Percentiles rank a stretch among this genome's conserved stretches.
Conservation (phyloP, 2,797 vertebrate species). For the Smutsia temminckii region DNA sequence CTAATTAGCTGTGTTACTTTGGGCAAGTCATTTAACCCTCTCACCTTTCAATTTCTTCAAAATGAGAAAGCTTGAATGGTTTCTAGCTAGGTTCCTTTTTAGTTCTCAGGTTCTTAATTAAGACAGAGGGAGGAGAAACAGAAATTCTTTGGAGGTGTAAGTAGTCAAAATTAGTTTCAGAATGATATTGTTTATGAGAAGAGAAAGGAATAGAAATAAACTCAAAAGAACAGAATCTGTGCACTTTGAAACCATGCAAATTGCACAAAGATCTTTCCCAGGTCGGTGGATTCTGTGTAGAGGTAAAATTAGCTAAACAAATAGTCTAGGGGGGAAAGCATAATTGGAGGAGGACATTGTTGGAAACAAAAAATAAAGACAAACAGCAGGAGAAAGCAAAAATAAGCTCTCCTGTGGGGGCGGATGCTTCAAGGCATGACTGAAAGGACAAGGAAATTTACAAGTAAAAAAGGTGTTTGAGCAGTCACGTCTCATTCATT, state of each 20-base stretch:
- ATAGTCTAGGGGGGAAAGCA: not conserved
- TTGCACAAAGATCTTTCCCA: not conserved
- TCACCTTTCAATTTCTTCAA: not conserved
- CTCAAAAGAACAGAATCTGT: not conserved
- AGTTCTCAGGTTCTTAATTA: not conserved
- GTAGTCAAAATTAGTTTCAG: not conserved
- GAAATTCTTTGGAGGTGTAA: not conserved
- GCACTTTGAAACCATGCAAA: not conserved
- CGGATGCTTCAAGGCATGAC: not conserved
- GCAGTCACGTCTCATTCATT: not conserved
- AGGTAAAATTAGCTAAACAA: not conserved
- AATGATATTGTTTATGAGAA: not conserved
- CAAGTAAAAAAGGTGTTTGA: accelerated
- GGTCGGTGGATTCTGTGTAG: not conserved
- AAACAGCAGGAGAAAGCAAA: not conserved
- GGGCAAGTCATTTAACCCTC: not conserved
- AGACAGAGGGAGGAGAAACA: not conserved
- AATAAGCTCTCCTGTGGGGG: not conserved
- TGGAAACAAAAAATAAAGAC: not conserved
- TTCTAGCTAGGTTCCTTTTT: not conserved
- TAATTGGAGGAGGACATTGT: not conserved
- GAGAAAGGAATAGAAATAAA: not conserved
- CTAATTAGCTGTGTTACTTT: not conserved
- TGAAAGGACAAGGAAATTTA: not conserved
- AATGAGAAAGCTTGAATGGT: not conserved